Evolutionary conservation across 1,140 invertebrate genomes (phyloP).

Genomic region (Rhopalosiphum maidis): DNA sequence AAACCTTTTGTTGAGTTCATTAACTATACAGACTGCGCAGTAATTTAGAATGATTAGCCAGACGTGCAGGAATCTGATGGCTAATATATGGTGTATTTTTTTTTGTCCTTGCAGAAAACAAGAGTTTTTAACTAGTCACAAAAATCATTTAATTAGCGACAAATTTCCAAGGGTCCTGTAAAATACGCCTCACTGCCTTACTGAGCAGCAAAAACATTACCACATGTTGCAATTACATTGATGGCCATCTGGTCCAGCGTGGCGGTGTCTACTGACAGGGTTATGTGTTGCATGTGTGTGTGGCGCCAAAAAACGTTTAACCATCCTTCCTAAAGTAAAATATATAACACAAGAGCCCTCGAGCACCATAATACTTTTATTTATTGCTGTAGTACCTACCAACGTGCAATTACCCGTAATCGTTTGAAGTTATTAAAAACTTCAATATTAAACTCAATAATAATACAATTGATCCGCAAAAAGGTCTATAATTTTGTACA

Average conservation of each 20-base stretch:
- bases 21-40: not conserved
- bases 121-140: not conserved
- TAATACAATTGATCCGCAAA: slow-evolving; percentile 41
- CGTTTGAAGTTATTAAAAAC: slow-evolving; percentile 27
- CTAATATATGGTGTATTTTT: not conserved
- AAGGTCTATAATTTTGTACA: slow-evolving; percentile 44
- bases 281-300: slow-evolving; percentile 25
- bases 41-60: slow-evolving; percentile 41
- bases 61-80: slow-evolving; percentile 20
- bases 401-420: slow-evolving; percentile 3
- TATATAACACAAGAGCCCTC: not conserved
- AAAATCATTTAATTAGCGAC: slow-evolving; percentile 55
- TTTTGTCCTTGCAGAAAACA: not conserved
- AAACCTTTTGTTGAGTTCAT: slow-evolving; percentile 38
- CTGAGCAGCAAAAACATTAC: slow-evolving; percentile 18
- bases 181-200: not conserved
- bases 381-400: slow-evolving; percentile 16
- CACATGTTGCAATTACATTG: slow-evolving; percentile 36
- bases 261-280: not conserved
- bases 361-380: not conserved
- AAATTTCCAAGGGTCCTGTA: slow-evolving; percentile 44
- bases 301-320: slow-evolving; percentile 56
- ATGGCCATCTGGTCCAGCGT: not conserved
- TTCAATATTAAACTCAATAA: not conserved
- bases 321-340: not conserved